A percentile compares a stretch with the other conserved stretches of the same genome.
phyloP scores from a whole-genome alignment of 2,113 vertebrate species.

The Antigone vipio region DNA sequence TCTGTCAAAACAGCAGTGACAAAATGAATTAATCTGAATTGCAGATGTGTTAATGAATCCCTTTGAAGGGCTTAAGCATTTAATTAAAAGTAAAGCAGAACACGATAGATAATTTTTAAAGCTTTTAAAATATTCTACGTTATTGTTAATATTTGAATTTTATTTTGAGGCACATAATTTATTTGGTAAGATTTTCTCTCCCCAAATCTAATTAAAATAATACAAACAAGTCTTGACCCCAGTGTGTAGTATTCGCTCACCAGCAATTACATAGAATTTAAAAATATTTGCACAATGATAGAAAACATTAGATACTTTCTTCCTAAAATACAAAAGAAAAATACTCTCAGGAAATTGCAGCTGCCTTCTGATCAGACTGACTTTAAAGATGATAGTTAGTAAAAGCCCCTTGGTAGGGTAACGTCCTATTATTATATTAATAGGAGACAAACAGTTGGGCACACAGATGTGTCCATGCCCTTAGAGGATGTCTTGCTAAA shows the following conservation, averaged over 20 bases:
- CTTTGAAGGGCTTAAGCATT: conserved; percentile 70
- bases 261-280: not conserved
- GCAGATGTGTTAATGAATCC: conserved; percentile 72
- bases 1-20: conserved; percentile 72
- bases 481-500: not conserved
- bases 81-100: conserved; percentile 73
- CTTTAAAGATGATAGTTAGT: not conserved
- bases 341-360: not conserved
- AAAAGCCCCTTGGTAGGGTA: not conserved
- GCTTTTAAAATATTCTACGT: conserved; percentile 58
- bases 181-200: conserved; percentile 17
- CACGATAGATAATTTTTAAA: conserved; percentile 46
- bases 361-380: not conserved
- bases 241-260: not conserved
- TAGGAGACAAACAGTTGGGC: not conserved
- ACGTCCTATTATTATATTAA: not conserved
- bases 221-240: conserved; percentile 38
- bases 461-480: not conserved
- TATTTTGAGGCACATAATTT: conserved; percentile 39
- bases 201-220: conserved; percentile 33
- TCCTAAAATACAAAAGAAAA: not conserved
- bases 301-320: not conserved
- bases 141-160: conserved; percentile 56
- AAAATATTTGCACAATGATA: conserved; percentile 25
- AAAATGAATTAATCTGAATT: conserved; percentile 69